Evolutionary conservation across 64 coral and sea anemone species (phyloP).

Genomic region (Cladopsammia gracilis): DNA sequence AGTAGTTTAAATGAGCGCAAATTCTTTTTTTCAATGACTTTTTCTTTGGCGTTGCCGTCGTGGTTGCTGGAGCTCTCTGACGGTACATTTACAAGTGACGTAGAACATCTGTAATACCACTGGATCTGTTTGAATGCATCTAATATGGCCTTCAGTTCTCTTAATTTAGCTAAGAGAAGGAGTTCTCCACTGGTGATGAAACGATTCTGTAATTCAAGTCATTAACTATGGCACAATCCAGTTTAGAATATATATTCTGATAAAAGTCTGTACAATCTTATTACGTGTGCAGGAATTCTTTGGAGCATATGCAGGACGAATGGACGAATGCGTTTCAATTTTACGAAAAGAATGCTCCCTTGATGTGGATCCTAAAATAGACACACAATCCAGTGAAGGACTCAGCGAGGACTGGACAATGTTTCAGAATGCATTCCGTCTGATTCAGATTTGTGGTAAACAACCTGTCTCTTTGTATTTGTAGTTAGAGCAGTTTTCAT

Average conservation of each 20-base stretch:
- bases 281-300: conserved; percentile 71
- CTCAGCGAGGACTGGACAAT: conserved; percentile 88
- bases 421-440: conserved; percentile 91
- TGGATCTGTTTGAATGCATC: too few species aligned
- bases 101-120: too few species aligned
- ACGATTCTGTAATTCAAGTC: neutral
- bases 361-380: conserved; percentile 61
- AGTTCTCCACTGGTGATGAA: too few species aligned
- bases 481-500: too few species aligned
- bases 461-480: neutral
- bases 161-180: too few species aligned
- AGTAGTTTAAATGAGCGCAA: too few species aligned
- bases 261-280: neutral
- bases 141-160: too few species aligned
- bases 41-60: too few species aligned
- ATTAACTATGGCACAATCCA: neutral
- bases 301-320: conserved; percentile 79
- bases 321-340: conserved; percentile 81
- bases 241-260: too few species aligned
- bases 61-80: too few species aligned
- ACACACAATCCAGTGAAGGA: conserved; percentile 35
- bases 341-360: conserved; percentile 77
- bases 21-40: too few species aligned
- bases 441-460: conserved; percentile 96
- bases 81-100: too few species aligned